Percentiles rank a stretch among this genome's conserved stretches.
phyloP scores from a whole-genome alignment of 2,797 vertebrate genomes.

The Parauchenoglanis punctatus region DNA sequence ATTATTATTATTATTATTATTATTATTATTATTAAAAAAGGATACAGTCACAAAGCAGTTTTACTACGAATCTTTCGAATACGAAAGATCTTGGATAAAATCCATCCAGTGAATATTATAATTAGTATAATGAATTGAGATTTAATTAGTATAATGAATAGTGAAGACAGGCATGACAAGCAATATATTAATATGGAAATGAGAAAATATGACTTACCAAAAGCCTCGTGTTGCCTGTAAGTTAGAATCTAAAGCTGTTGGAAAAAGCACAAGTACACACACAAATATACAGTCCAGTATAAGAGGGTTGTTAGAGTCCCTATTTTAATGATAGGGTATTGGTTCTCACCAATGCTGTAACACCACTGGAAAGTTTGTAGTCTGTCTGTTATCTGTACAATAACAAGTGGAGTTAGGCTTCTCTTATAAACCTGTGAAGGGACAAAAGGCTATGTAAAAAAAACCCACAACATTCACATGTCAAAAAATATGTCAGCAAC shows the following conservation, averaged over 20 bases:
- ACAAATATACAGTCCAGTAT: background rate
- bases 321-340: background rate
- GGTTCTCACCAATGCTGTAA: background rate
- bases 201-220: slow-evolving; percentile 15
- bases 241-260: background rate
- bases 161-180: background rate
- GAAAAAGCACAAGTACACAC: background rate
- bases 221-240: slow-evolving; percentile 1
- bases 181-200: background rate
- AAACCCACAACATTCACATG: background rate
- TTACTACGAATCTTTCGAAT: too few relatives aligned
- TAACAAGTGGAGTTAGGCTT: background rate
- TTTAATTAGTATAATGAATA: too few relatives aligned
- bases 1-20: too few relatives aligned
- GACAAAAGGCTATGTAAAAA: background rate
- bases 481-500: background rate
- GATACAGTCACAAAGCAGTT: background rate
- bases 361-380: background rate
- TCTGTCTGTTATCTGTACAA: background rate
- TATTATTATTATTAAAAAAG: background rate
- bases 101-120: too few relatives aligned
- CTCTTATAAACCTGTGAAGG: background rate
- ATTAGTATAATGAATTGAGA: too few relatives aligned
- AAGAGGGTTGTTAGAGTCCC: background rate
- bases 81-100: too few relatives aligned